Evolutionary conservation across 2,797 vertebrate species (phyloP), one percentile per base, ranked within the genome.

Genomic region (Muraenolepis orangiensis): DNA sequence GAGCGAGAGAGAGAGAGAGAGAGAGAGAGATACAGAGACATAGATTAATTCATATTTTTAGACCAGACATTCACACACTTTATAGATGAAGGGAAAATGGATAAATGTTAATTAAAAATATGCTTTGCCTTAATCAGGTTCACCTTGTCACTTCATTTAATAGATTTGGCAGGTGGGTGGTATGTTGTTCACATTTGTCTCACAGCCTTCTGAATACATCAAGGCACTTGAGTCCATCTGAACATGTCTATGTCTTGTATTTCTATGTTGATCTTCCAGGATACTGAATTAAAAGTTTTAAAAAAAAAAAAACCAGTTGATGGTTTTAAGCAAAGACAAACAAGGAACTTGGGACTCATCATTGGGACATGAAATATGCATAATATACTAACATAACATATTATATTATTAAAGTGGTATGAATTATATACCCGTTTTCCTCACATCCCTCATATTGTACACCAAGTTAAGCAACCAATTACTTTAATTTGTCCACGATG

Each of bases 321-420:
- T 26, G 57, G 16, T 64, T 64, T 64, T 1, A 64, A 16, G 42
- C 42, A 16, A 26, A 29, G 64, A 28, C 46, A 51, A n/a, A 20
- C 14, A 66, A 66, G 7, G 3, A 66, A 30, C 14, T 30, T 28
- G 26, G 29, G 28, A 29, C 29, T 66, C 23, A 66, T 66, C 64
- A 29, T 66, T 16, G 10, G 14, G 10, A 66, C 28, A 66, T 66
- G 4, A 28, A 70, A 20, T 57, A 8, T 23, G 51, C 51, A 57
- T 57, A 57, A 57, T 57, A 23, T 57, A 57, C n/a, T 57, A n/a
- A 23, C 51, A 3, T 57, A 57, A 57, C 51, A 23, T 23, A n/a
- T n/a, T 57, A 23, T 57, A 70, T 23, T 13, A 70, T 32, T n/a
- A 36, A 69, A 70, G 20, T 40, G 69, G 32, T 70, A 32, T 70